Evolutionary conservation across 2,113 vertebrate genomes (phyloP).

Genomic region (Melanotaenia duboulayi): DNA sequence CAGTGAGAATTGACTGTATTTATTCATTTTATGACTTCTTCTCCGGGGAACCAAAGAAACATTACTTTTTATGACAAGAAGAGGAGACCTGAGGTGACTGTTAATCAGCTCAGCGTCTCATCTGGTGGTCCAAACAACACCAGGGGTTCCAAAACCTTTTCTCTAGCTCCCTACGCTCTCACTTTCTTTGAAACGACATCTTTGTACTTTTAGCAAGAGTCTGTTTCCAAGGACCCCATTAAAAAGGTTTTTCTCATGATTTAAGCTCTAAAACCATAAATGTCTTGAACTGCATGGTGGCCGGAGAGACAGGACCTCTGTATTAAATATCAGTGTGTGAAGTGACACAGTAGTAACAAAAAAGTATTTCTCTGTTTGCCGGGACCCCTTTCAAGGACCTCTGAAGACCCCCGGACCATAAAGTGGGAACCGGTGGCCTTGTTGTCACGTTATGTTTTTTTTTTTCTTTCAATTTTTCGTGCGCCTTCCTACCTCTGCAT

Average conservation of each 20-base stretch:
- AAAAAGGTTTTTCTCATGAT: slow-evolving; percentile 7
- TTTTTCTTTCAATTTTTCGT: slow-evolving; percentile 68
- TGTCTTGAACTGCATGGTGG: slow-evolving; percentile 23
- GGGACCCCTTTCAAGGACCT: slow-evolving; percentile 50
- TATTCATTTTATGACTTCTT: slow-evolving; percentile 67
- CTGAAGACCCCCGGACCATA: slow-evolving; percentile 32
- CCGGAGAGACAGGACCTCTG: slow-evolving; percentile 39
- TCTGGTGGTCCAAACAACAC: slow-evolving; percentile 76
- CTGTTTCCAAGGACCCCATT: neutral
- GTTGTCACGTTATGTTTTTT: slow-evolving; percentile 66
- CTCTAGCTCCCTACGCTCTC: slow-evolving; percentile 14
- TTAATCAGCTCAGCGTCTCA: slow-evolving; percentile 62
- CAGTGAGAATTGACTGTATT: slow-evolving; percentile 72
- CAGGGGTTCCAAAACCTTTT: neutral
- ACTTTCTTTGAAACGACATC: slow-evolving; percentile 20
- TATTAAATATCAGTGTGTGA: slow-evolving; percentile 39
- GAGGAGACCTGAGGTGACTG: slow-evolving; percentile 49
- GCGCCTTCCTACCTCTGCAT: slow-evolving; percentile 78
- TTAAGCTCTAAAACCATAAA: slow-evolving; percentile 9
- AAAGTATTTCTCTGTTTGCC: slow-evolving; percentile 51
- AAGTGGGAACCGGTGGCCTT: slow-evolving; percentile 36
- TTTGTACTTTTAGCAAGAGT: slow-evolving; percentile 1
- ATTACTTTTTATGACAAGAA: slow-evolving; percentile 46
- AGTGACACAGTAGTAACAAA: slow-evolving; percentile 33
- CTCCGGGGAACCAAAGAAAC: slow-evolving; percentile 52